Evolutionary conservation across 2,888 invertebrate genomes (phyloP), one percentile per base, ranked within the genome.

Genomic region (Eupithecia exiguata): DNA sequence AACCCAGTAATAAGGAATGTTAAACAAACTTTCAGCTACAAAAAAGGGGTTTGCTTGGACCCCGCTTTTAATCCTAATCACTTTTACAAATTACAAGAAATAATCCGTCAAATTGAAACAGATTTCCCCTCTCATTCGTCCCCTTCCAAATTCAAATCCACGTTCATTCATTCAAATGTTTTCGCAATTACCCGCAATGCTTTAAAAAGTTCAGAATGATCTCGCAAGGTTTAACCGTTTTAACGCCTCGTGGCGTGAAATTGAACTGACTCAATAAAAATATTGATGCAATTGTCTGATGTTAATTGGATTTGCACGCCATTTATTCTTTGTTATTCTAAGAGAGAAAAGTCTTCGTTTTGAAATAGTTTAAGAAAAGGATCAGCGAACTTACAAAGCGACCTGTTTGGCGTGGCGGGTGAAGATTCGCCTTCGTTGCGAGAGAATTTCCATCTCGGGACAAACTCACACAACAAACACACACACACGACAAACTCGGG

Each of bases 241-340:
- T 69, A 36, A 72, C 62, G 73, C 69, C 65, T 46, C 70, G 69
- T 69, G 68, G 86, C 88, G 88, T 87, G 85, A 88, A 90, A 91
- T 91, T 88, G 86, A 86, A 86, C 88, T 85, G 80, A 79, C 79
- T 79, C 79, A 85, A 82, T 83, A 82, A 84, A 83, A 80, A 82
- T 84, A 83, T 83, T 84, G 85, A 84, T 80, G 84, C 82, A 84
- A 84, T 58, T 68, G 70, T 65, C 72, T 69, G 70, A 67, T 81
- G 82, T 80, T 83, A 84, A 84, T 86, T 84, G 81, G 80, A 81
- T 84, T 84, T 80, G 78, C 81, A 79, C 83, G 81, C 78, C 77
- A 74, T 79, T 81, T 80, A 77, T 80, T 77, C 80, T 71, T 74
- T 70, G 74, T 74, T 76, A 69, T 74, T 75, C 69, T 70, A 69